phyloP scores from a whole-genome alignment of 2,797 vertebrate species.

The Phoxinus dragarum region DNA sequence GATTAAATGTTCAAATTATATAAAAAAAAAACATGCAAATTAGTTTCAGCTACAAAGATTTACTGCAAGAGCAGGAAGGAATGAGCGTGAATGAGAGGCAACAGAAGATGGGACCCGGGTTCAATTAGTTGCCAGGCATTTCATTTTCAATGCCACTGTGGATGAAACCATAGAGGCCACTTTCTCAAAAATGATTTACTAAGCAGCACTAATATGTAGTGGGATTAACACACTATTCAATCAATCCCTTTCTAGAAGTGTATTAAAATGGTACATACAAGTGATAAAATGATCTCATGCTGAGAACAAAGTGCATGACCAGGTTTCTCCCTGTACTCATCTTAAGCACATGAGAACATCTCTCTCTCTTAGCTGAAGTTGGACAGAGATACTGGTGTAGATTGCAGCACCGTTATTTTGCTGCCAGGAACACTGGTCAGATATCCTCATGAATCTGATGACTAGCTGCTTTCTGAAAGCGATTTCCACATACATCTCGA shows the following conservation, averaged over 20 bases:
- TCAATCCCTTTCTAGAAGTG: neutral
- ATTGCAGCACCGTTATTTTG: slow-evolving; percentile 29
- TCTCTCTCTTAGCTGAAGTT: neutral
- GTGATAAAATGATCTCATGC: neutral
- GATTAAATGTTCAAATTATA: neutral
- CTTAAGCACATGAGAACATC: neutral
- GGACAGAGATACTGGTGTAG: slow-evolving; percentile 10
- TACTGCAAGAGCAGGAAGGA: neutral
- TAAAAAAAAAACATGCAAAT: neutral
- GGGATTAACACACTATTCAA: neutral
- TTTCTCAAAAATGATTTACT: neutral
- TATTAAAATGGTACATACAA: slow-evolving; percentile 12
- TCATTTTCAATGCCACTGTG: neutral
- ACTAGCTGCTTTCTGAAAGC: slow-evolving; percentile 4
- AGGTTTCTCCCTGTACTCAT: slow-evolving; percentile 36
- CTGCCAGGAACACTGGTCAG: slow-evolving; percentile 27
- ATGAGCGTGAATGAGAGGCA: neutral
- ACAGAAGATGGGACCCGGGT: neutral
- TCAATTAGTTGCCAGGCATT: neutral
- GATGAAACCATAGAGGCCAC: neutral
- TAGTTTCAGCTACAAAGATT: neutral
- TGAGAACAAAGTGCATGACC: slow-evolving; percentile 37
- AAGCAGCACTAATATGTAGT: slow-evolving; percentile 12
- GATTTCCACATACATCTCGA: slow-evolving; percentile 33
- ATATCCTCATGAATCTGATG: slow-evolving; percentile 11